Conservation (phyloP, 64 coral and sea anemone genomes). For the Pocillopora damicornis region DNA sequence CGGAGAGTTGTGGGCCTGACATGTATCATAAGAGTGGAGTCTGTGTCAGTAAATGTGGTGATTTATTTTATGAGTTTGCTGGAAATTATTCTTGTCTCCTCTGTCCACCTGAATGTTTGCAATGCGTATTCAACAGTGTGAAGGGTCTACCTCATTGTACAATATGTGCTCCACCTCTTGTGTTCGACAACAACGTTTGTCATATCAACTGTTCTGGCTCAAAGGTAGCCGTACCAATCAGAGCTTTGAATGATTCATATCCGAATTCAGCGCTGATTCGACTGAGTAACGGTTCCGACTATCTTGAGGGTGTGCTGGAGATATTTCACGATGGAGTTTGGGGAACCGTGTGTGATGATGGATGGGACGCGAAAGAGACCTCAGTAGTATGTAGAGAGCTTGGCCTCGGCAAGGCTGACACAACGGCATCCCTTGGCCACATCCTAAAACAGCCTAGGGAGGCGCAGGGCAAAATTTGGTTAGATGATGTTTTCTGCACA, state of each 20-base stretch:
- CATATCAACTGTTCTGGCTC: conserved; percentile 40
- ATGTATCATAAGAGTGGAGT: conserved; percentile 46
- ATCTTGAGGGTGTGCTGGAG: conserved; percentile 70
- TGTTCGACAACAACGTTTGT: conserved; percentile 32
- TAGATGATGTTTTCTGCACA: conserved; percentile 54
- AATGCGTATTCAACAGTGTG: conserved; percentile 4
- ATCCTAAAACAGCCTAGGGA: background rate
- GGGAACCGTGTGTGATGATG: conserved; percentile 89
- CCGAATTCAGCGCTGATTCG: conserved; percentile 16
- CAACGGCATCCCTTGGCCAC: background rate
- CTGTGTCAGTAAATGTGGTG: conserved; percentile 32
- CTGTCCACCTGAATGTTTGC: conserved; percentile 50
- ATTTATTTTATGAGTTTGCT: conserved; percentile 31
- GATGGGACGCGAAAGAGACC: conserved; percentile 51
- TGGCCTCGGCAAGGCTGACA: background rate
- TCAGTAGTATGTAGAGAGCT: conserved; percentile 59
- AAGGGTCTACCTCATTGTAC: conserved; percentile 4
- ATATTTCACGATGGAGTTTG: conserved; percentile 68
- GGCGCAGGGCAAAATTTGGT: conserved; percentile 37
- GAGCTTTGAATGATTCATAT: background rate
- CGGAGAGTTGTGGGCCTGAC: conserved; percentile 20
- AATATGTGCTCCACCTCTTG: conserved; percentile 46
- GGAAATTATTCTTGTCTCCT: conserved; percentile 34
- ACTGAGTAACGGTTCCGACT: conserved; percentile 76
- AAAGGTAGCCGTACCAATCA: conserved; percentile 48